phyloP scores from a whole-genome alignment of 2,797 vertebrate species.

The Trachurus trachurus region DNA sequence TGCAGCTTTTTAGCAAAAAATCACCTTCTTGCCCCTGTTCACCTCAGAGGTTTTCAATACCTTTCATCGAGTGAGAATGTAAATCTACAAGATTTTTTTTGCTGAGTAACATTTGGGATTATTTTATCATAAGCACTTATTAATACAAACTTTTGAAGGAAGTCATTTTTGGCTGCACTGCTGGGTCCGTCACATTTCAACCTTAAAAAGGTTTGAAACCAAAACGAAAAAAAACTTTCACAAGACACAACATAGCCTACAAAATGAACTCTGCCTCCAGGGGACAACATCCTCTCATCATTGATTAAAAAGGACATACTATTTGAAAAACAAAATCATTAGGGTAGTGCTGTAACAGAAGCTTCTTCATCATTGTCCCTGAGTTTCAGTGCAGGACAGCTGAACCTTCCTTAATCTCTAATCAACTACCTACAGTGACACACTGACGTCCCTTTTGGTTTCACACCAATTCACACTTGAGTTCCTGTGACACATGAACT shows the following conservation, averaged over 20 bases:
- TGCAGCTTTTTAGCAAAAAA: neutral
- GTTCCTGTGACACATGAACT: neutral
- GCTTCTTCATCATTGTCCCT: neutral
- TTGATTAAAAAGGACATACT: neutral
- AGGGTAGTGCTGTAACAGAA: neutral
- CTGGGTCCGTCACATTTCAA: neutral
- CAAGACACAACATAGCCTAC: neutral
- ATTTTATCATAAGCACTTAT: no score
- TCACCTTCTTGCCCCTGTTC: neutral
- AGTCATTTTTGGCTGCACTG: neutral
- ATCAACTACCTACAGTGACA: no score
- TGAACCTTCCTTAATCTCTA: neutral
- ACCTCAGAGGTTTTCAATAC: neutral
- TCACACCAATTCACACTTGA: constrained; percentile 9
- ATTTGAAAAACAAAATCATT: neutral
- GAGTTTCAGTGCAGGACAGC: neutral
- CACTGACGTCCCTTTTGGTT: neutral
- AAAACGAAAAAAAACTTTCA: neutral
- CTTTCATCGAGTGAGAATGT: neutral
- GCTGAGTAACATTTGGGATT: no score
- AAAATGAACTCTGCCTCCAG: neutral
- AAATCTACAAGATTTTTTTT: no score
- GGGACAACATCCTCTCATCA: neutral
- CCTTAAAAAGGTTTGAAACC: neutral
- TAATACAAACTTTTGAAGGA: neutral